Conservation (phyloP, 1,140 invertebrate species). For the Odontomachus brunneus region DNA sequence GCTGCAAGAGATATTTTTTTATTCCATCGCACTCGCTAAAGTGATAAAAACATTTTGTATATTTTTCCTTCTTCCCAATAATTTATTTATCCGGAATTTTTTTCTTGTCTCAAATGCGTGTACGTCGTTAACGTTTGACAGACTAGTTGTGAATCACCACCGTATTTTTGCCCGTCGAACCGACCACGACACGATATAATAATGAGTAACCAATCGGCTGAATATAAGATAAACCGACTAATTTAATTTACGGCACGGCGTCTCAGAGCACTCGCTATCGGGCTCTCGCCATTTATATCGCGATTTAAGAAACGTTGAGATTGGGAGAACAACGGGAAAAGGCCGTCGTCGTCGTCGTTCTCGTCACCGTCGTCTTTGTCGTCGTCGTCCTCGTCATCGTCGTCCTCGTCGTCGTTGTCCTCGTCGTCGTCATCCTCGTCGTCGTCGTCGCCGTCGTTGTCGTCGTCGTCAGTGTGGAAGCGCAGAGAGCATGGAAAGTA, state of each 20-base stretch:
- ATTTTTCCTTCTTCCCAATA: background rate
- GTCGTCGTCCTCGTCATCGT: no score
- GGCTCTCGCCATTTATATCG: slow-evolving; percentile 57
- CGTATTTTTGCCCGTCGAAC: background rate
- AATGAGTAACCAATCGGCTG: slow-evolving; percentile 32
- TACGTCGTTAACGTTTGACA: background rate
- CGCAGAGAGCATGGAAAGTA: slow-evolving; percentile 62
- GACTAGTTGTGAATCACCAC: background rate
- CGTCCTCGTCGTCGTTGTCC: no score
- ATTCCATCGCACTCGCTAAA: background rate
- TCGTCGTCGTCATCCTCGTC: background rate
- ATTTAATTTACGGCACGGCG: background rate
- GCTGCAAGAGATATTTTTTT: background rate
- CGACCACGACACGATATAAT: background rate
- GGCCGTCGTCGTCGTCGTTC: background rate
- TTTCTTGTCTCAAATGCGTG: background rate
- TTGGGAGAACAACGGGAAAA: slow-evolving; percentile 34
- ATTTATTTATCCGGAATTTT: background rate
- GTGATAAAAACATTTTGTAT: background rate
- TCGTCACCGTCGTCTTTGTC: background rate
- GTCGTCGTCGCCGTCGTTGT: background rate
- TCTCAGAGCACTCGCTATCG: slow-evolving; percentile 18
- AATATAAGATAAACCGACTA: slow-evolving; percentile 51
- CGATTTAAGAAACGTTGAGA: slow-evolving; percentile 70
- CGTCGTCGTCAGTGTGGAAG: background rate